Base-by-base conservation (phyloP, 2,797 vertebrate species). In the Percopsis omiscomaycus region DNA sequence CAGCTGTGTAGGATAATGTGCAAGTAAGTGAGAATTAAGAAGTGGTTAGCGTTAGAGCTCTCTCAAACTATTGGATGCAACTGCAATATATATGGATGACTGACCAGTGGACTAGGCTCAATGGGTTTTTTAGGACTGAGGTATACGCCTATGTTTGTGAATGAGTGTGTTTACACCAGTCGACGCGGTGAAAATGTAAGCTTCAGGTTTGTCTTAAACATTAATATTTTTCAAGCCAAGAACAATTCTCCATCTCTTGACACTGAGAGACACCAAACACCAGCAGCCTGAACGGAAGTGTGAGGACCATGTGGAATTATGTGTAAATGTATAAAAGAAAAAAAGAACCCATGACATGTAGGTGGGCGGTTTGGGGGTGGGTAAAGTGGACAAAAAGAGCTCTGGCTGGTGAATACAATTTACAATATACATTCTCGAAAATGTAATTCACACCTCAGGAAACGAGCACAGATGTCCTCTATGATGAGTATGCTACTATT, bases 361-460 rank as follows among this genome's bases (percentile, higher is more conserved):
- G 61, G 69, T 67, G 61, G 37, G 37, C 37, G 37, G 5, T 37
- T 37, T 37, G 4, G 37, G 37, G 9, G 37, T 37, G 5, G 4
- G 37, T 9, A 37, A 37, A 37, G 37, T 37, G 37, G 37, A 37
- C 37, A 37, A 37, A 5, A 9, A 37, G 37, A 37, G 37, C 37
- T 37, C 37, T 37, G 5, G 37, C 6, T 37, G 9, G 37, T 9
- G 8, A 1, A 37, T 37, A 56, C 30, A 64, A 75, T 63, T n/a
- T 28, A 59, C 30, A 37, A 37, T 55, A 44, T 58, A 61, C 32
- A 57, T 55, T 67, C 32, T 45, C 55, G 55, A 58, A 67, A 73
- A 73, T 77, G 27, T 45, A 72, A 74, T 76, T 72, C 47, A 66
- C 75, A 78, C 75, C 70, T 76, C 61, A 50, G 56, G 55, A 63